Evolutionary conservation across 2,797 vertebrate species (phyloP), one percentile per base, ranked within the genome.

Genomic region (Harpagifer antarcticus): DNA sequence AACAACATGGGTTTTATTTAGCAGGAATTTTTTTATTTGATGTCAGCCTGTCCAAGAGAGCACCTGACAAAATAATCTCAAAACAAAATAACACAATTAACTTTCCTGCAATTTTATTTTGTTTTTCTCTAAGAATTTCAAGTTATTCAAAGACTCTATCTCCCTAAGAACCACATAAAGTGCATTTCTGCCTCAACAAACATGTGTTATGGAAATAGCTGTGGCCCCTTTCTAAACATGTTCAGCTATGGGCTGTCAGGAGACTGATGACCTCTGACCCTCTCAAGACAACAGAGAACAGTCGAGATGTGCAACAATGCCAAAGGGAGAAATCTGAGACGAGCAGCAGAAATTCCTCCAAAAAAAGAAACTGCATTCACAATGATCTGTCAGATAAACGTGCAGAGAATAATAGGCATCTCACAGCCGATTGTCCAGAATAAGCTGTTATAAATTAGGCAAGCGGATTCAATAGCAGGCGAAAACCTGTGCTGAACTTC

Each of bases 1-100:
- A 88, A 79, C 82, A 86, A 74, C 74, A 78, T 89, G 85, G 47
- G 12, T 76, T 58, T 79, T 79, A 90, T 93, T 85, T 78, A 10
- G 58, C 53, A 14, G 55, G 57, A 68, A 47, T 75, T 77, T 58
- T 58, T 43, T 70, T 4, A 27, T 27, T 27, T 27, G 27, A 5
- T 27, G 50, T 68, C 62, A 67, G 52, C 11, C 14, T 63, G 69
- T 74, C 66, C 53, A 16, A 63, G 74, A 19, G 63, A 79, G 54
- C 83, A 75, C 61, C 76, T 79, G 68, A 68, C 77, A 77, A 81
- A 86, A 76, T 52, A 15, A 11, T 37, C 57, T 54, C 4, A 56
- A 71, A 80, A 79, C 52, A 77, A 64, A 63, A 42, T 68, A 82
- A 84, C 55, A 58, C 43, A 63, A 75, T 73, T 53, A 56, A 49